A percentile compares a stretch with the other conserved stretches of the same genome.
phyloP scores from a whole-genome alignment of 2,888 invertebrate genomes.

The Vesta saturnalis region DNA sequence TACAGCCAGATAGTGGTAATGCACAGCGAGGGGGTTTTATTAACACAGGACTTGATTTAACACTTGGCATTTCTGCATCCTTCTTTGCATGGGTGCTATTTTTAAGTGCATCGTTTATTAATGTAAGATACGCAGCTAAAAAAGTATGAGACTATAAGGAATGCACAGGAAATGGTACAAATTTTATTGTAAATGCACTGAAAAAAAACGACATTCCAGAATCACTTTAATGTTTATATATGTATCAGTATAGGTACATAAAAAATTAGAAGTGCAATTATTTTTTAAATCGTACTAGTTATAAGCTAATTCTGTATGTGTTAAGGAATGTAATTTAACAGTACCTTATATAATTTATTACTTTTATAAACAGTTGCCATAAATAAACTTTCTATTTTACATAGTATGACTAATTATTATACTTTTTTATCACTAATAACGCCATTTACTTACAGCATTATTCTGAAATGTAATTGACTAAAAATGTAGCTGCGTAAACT shows the following conservation, averaged over 20 bases:
- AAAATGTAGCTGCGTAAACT: slow-evolving; percentile 23
- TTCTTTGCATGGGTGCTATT: slow-evolving; percentile 58
- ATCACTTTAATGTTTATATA: slow-evolving; percentile 30
- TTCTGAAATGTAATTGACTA: slow-evolving; percentile 33
- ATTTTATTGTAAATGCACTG: not conserved
- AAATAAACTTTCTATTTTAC: slow-evolving; percentile 41
- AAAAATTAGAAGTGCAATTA: slow-evolving; percentile 53
- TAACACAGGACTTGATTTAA: slow-evolving; percentile 76
- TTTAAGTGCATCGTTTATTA: slow-evolving; percentile 51
- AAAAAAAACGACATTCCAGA: not conserved
- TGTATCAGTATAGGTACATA: slow-evolving; percentile 36
- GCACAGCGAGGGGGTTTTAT: slow-evolving; percentile 74
- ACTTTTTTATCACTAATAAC: slow-evolving; percentile 33
- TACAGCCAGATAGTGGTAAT: slow-evolving; percentile 73
- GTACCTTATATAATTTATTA: slow-evolving; percentile 35
- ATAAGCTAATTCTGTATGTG: slow-evolving; percentile 21
- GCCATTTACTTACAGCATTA: slow-evolving; percentile 20
- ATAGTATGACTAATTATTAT: slow-evolving; percentile 30
- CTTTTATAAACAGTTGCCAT: slow-evolving; percentile 41
- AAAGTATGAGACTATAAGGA: not conserved
- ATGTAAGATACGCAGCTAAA: slow-evolving; percentile 49
- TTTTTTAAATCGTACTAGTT: slow-evolving; percentile 48
- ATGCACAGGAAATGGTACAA: not conserved
- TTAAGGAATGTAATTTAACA: slow-evolving; percentile 51
- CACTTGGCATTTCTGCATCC: slow-evolving; percentile 71